These are phyloP conservation scores for Vidua chalybeata DNA, from an alignment of 2,113 vertebrate genomes.

Conservation along the genomic window DNA sequence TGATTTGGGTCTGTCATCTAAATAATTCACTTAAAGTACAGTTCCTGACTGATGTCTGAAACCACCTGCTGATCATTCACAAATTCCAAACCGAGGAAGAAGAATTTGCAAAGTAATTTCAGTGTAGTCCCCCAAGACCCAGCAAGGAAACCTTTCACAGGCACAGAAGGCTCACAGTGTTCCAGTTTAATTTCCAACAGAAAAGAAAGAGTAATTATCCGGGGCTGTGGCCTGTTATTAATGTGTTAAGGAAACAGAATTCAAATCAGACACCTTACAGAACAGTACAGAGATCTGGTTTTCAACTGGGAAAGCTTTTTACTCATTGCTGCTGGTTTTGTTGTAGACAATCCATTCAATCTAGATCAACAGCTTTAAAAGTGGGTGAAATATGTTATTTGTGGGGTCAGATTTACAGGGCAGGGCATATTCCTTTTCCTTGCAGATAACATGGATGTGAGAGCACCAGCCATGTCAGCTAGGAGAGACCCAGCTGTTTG, in stretches of 20 bases:
- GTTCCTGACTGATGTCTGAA: background rate
- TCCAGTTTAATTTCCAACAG: constrained; percentile 35
- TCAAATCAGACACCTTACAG: background rate
- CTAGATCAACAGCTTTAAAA: background rate
- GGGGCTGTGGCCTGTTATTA: background rate
- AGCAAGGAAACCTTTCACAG: background rate
- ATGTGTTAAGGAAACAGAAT: constrained; percentile 15
- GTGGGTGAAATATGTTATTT: background rate
- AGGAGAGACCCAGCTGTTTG: background rate
- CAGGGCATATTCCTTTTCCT: background rate
- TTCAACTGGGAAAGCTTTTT: background rate
- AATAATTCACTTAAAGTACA: background rate
- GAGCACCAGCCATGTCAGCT: background rate
- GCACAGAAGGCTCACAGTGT: background rate
- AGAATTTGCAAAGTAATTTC: background rate
- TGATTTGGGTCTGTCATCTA: background rate
- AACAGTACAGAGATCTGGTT: background rate
- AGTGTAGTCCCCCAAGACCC: background rate
- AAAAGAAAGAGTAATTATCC: background rate
- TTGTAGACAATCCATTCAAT: background rate
- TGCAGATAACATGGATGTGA: background rate
- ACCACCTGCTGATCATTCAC: background rate
- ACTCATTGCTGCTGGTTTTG: background rate
- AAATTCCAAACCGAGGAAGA: background rate
- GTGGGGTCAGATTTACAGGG: background rate